Conservation (phyloP, 2,888 invertebrate genomes). For the Tridacna gigas region DNA sequence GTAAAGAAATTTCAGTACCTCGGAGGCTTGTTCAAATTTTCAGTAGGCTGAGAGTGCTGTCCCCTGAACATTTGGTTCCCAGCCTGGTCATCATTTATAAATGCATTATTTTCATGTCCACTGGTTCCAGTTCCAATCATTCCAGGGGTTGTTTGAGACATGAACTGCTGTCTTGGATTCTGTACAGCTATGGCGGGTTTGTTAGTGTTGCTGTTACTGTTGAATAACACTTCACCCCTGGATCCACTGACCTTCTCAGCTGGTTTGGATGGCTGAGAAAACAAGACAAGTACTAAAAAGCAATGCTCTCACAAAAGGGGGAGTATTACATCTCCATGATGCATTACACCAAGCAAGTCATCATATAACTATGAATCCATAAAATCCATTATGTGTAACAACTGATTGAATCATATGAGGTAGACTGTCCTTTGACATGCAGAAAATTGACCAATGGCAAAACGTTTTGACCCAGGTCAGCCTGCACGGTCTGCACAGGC, state of each 20-base stretch:
- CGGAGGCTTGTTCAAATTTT: constrained; percentile 32
- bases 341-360: too few relatives aligned
- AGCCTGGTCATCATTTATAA: constrained; percentile 30
- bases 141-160: constrained; percentile 37
- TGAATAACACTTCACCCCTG: constrained; percentile 68
- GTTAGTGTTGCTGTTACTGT: constrained; percentile 12
- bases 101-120: constrained; percentile 48
- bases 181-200: constrained; percentile 37
- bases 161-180: constrained; percentile 12
- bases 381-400: too few relatives aligned
- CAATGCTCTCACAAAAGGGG: too few relatives aligned
- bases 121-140: constrained; percentile 14
- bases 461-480: too few relatives aligned
- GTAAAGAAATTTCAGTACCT: constrained; percentile 6
- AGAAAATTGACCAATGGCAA: too few relatives aligned
- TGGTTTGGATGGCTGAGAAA: constrained; percentile 72
- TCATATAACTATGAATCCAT: too few relatives aligned
- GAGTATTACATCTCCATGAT: too few relatives aligned
- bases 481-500: too few relatives aligned
- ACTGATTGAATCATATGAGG: too few relatives aligned
- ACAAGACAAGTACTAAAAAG: neutral
- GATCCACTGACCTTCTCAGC: constrained; percentile 70
- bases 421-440: too few relatives aligned
- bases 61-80: constrained; percentile 41
- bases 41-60: constrained; percentile 13